Percentiles rank a stretch among this genome's conserved stretches.
These are phyloP conservation scores for Agrochola circellaris DNA, from an alignment of 2,888 invertebrate species.

Conservation along the genomic window DNA sequence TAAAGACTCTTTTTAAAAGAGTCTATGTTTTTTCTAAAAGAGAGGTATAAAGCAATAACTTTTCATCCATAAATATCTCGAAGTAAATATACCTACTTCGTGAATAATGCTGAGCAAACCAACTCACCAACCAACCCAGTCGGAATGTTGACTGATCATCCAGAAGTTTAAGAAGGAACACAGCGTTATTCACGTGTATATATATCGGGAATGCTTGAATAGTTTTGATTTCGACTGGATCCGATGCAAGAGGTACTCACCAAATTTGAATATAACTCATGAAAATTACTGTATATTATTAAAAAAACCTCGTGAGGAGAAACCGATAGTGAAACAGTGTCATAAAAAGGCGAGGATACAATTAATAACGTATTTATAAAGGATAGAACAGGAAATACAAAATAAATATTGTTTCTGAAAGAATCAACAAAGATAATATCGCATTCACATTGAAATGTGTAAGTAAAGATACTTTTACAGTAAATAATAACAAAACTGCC, in stretches of 20 bases:
- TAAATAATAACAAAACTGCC: slow-evolving; percentile 31
- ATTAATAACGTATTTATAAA: neutral
- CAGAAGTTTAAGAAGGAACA: neutral
- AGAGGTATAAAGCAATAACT: too few species aligned
- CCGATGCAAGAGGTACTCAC: neutral
- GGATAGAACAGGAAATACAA: slow-evolving; percentile 19
- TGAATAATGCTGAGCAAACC: too few species aligned
- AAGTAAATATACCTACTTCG: neutral
- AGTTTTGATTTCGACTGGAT: neutral
- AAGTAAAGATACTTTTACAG: slow-evolving; percentile 4
- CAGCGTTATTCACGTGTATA: neutral
- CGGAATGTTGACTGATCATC: neutral
- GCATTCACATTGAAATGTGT: neutral
- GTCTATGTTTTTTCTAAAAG: too few species aligned
- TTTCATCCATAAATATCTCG: neutral
- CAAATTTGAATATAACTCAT: neutral
- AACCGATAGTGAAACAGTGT: neutral
- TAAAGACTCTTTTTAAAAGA: neutral
- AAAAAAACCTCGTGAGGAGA: slow-evolving; percentile 49
- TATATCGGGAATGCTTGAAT: neutral
- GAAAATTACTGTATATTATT: neutral
- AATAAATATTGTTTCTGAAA: slow-evolving; percentile 5
- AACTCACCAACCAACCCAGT: too few species aligned
- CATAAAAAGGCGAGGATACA: neutral
- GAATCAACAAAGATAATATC: slow-evolving; percentile 24